These are phyloP conservation scores for Sphenopsis melanotis DNA, from an alignment of 2,797 vertebrate genomes.

Conservation along the genomic window DNA sequence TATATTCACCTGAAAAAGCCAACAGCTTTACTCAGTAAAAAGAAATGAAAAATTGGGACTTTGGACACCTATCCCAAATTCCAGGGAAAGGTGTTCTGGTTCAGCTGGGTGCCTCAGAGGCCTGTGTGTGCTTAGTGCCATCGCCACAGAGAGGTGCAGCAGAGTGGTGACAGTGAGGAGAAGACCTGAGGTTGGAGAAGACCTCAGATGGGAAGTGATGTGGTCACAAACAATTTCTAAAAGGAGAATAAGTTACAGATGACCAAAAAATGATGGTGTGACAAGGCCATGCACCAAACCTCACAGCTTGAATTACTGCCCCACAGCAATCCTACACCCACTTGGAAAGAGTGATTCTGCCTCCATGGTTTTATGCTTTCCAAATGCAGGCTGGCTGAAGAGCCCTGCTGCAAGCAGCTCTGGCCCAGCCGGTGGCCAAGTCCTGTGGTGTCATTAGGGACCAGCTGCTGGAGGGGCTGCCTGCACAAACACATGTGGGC, in stretches of 20 bases:
- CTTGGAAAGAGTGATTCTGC: background rate
- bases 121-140: background rate
- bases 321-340: background rate
- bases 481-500: background rate
- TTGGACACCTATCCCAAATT: background rate
- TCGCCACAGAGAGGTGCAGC: background rate
- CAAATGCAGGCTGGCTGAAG: background rate
- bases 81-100: background rate
- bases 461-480: background rate
- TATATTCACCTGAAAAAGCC: background rate
- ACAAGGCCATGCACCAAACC: background rate
- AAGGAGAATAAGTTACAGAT: background rate
- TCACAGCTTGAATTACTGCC: background rate
- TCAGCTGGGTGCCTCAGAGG: background rate
- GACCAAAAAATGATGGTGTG: background rate
- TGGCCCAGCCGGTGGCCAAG: background rate
- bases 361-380: background rate
- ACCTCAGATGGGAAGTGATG: background rate
- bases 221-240: background rate
- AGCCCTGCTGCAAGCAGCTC: background rate
- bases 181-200: background rate
- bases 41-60: background rate
- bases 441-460: background rate
- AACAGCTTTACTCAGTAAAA: background rate
- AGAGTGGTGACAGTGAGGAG: fast-evolving